Evolutionary conservation across 2,888 invertebrate species (phyloP).

Genomic region (Clepsis dumicolana): DNA sequence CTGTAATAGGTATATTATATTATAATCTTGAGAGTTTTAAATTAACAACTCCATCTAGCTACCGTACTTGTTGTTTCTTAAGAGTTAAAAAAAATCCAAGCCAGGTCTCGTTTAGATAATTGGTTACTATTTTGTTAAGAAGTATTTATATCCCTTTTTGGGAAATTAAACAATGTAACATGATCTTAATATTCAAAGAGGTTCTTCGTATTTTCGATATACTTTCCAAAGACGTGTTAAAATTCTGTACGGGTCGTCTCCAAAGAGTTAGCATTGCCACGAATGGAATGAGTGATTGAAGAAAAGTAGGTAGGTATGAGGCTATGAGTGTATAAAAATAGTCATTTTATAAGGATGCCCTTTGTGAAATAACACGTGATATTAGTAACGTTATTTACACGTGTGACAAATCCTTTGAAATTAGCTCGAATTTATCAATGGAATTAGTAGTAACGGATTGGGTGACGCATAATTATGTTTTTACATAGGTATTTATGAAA

Average conservation of each 20-base stretch:
- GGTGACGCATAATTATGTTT: no score
- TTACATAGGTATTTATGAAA: no score
- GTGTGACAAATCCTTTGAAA: no score
- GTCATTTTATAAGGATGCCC: not conserved
- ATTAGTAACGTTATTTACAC: no score
- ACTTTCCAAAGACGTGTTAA: not conserved
- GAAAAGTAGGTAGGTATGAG: not conserved
- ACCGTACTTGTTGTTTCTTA: not conserved
- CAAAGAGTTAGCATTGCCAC: not conserved
- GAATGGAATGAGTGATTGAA: not conserved
- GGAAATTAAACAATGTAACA: no score
- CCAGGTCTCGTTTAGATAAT: no score
- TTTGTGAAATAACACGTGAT: not conserved
- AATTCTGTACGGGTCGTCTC: not conserved
- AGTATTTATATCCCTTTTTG: no score
- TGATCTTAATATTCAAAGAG: not conserved
- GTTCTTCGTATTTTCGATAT: not conserved
- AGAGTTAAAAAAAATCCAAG: no score
- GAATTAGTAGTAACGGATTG: no score
- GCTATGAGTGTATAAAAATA: not conserved
- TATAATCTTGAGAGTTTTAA: not conserved
- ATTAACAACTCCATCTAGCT: not conserved
- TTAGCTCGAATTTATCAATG: no score
- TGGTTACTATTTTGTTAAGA: no score
- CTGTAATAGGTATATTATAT: not conserved